These are phyloP conservation scores for Agelaius tricolor DNA, from an alignment of 2,113 vertebrate species.

Conservation along the genomic window DNA sequence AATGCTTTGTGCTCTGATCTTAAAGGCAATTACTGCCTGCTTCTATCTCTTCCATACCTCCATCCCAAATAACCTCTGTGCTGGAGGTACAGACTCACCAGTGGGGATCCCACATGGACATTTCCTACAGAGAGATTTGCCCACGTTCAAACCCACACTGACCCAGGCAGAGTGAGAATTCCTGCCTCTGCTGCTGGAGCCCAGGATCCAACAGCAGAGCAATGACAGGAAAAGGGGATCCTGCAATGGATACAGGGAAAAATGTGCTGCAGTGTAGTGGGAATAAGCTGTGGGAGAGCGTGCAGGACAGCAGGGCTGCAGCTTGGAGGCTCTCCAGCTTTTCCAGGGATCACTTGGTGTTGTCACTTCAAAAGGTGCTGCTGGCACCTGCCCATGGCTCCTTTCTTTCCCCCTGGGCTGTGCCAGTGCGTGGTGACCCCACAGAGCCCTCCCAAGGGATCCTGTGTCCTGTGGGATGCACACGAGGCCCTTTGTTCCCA, in stretches of 20 bases:
- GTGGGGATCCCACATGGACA: not conserved
- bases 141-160: not conserved
- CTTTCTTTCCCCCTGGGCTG: rapidly evolving
- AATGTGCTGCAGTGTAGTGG: rapidly evolving
- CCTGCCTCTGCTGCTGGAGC: not conserved
- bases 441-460: not conserved
- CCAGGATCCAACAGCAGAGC: not conserved
- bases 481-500: not conserved
- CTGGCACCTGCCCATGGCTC: not conserved
- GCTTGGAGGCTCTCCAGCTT: not conserved
- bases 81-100: conserved; percentile 10
- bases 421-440: not conserved
- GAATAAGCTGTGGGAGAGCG: rapidly evolving
- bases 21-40: conserved; percentile 99
- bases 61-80: conserved; percentile 88
- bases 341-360: not conserved
- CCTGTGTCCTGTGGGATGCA: not conserved
- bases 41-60: conserved; percentile 87
- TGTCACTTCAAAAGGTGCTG: not conserved
- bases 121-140: not conserved
- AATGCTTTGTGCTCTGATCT: conserved; percentile 99
- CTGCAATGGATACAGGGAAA: rapidly evolving
- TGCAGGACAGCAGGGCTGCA: not conserved
- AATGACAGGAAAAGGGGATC: rapidly evolving
- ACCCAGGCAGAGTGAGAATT: not conserved